Percentiles rank a stretch among this genome's conserved stretches.
Evolutionary conservation across 1,140 invertebrate genomes (phyloP).

Genomic region (Andrena cerasifolii): DNA sequence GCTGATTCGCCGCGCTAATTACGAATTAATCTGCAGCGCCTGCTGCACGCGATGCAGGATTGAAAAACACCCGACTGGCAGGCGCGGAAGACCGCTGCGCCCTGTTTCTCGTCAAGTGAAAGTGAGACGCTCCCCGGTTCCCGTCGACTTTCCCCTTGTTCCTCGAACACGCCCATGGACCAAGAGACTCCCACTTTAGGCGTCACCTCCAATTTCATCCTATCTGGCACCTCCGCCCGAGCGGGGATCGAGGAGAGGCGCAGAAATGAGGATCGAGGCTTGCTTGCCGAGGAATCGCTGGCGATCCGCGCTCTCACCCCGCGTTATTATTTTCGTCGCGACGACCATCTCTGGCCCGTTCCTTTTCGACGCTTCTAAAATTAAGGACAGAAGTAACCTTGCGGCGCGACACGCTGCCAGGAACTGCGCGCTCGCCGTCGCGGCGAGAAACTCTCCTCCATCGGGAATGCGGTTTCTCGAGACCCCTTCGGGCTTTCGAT

Average conservation of each 20-base stretch:
- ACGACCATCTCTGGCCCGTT: background rate
- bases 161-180: background rate
- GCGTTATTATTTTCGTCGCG: constrained; percentile 34
- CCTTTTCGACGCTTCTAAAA: constrained; percentile 22
- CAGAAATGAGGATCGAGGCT: too few species aligned
- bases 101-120: constrained; percentile 25
- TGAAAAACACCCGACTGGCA: too few species aligned
- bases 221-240: too few species aligned
- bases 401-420: constrained; percentile 1
- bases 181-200: too few species aligned
- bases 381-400: constrained; percentile 28
- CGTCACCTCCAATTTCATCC: too few species aligned
- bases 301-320: constrained; percentile 14
- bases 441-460: background rate
- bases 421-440: background rate
- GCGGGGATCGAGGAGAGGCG: too few species aligned
- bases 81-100: too few species aligned
- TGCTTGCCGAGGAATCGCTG: background rate
- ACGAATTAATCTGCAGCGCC: too few species aligned
- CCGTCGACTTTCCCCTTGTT: constrained; percentile 31
- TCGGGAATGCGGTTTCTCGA: background rate
- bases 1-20: too few species aligned
- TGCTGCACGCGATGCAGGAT: too few species aligned
- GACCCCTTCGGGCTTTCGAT: too few species aligned
- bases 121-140: constrained; percentile 19